Conservation (phyloP, 2,888 invertebrate species). For the Alcis repandata region DNA sequence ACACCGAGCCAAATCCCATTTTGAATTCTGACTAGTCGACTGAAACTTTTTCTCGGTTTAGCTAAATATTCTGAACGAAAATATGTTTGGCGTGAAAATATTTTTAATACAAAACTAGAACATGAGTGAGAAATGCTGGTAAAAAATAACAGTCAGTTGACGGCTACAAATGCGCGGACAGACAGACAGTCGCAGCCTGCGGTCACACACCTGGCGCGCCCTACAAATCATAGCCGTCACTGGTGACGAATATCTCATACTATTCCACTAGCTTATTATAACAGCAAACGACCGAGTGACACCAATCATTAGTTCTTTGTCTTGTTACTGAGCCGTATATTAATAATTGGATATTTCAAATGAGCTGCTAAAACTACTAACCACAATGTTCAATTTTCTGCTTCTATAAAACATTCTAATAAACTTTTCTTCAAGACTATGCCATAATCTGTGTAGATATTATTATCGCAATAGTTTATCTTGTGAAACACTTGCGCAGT, state of each 20-base stretch:
- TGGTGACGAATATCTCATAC: constrained; percentile 46
- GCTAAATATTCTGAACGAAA: neutral
- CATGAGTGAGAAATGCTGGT: constrained; percentile 47
- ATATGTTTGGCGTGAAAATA: neutral
- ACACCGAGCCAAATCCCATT: constrained; percentile 5
- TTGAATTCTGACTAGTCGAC: neutral
- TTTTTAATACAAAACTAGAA: constrained; percentile 46
- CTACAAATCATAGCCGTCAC: constrained; percentile 52
- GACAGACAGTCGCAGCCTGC: constrained; percentile 54
- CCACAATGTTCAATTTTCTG: neutral
- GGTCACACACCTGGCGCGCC: constrained; percentile 59
- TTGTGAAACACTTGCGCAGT: constrained; percentile 20
- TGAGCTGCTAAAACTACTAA: constrained; percentile 9
- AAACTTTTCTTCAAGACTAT: constrained; percentile 22
- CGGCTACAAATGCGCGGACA: constrained; percentile 61
- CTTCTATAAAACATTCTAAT: constrained; percentile 1
- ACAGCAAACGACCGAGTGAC: constrained; percentile 46
- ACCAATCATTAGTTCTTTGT: constrained; percentile 49
- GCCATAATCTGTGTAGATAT: constrained; percentile 14
- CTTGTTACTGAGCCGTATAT: constrained; percentile 36
- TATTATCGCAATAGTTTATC: constrained; percentile 33
- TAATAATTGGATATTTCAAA: constrained; percentile 24
- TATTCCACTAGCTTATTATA: constrained; percentile 36
- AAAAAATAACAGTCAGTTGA: constrained; percentile 63
- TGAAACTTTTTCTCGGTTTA: neutral